Base-by-base conservation (phyloP, 2,888 invertebrate species). In the Holacanthella duospinosa region DNA sequence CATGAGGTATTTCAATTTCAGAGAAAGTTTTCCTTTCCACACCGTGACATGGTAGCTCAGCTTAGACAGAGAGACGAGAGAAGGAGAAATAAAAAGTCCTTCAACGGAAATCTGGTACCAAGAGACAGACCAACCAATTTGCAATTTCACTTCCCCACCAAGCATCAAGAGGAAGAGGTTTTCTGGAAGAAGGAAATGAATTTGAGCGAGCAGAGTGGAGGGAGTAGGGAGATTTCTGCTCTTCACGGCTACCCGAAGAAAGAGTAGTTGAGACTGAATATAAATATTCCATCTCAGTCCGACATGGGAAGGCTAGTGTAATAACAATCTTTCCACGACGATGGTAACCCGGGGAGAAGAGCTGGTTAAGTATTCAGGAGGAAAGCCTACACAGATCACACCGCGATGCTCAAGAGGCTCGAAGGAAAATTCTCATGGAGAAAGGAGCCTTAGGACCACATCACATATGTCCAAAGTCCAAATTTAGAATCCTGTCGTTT, bases 321-420 rank as follows among this genome's bases (percentile, higher is more conserved):
- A n/a, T n/a, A n/a, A n/a, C n/a, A n/a, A n/a, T n/a, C n/a, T n/a
- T n/a, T n/a, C n/a, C n/a, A n/a, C n/a, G n/a, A n/a, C n/a, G n/a
- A 36, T 6, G 16, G 16, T 36, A 36, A 6, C 36, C 36, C 36
- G 6, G 6, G 9, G 36, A 36, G 9, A 36, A 16, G 21, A n/a
- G 4, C 48, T 48, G 48, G 48, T 48, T 48, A 48, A 48, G 48
- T 48, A 48, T 48, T 48, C 48, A 48, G 48, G 48, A 48, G 48
- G 48, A 48, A 48, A 21, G n/a, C n/a, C n/a, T n/a, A n/a, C n/a
- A n/a, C n/a, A n/a, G n/a, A n/a, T n/a, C n/a, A n/a, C n/a, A n/a
- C n/a, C n/a, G n/a, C n/a, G n/a, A n/a, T n/a, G n/a, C n/a, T n/a
- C n/a, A n/a, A n/a, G 36, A 36, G 6, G 36, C 36, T 21, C 6